A percentile compares a stretch with the other conserved stretches of the same genome.
phyloP scores from a whole-genome alignment of 2,113 vertebrate genomes.

The Rhinolophus sinicus region DNA sequence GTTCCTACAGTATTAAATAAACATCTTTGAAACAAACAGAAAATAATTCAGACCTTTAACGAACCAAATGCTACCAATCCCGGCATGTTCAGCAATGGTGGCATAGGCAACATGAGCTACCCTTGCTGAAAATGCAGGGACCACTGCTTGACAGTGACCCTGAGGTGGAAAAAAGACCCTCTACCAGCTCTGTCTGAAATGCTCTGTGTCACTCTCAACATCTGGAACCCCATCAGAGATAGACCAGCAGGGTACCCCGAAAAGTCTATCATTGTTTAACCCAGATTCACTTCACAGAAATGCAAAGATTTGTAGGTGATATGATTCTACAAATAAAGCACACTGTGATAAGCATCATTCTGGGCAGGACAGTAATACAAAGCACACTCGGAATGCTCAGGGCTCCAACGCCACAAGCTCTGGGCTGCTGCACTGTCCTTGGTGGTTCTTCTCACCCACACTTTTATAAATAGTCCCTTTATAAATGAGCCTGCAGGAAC shows the following conservation, averaged over 20 bases:
- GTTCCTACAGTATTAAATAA: background rate
- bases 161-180: background rate
- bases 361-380: background rate
- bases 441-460: background rate
- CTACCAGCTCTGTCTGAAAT: background rate
- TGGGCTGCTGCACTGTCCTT: background rate
- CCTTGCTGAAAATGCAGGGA: background rate
- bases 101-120: background rate
- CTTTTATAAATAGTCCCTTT: background rate
- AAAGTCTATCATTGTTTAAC: background rate
- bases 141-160: background rate
- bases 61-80: background rate
- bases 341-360: background rate
- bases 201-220: background rate
- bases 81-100: background rate
- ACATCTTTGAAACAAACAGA: background rate
- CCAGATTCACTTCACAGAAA: background rate
- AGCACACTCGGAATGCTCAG: background rate
- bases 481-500: background rate
- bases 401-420: background rate
- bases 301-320: background rate
- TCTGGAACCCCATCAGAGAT: background rate
- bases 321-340: background rate
- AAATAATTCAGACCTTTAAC: background rate
- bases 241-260: background rate